Evolutionary conservation across 1,140 invertebrate species (phyloP).

Genomic region (Chrysomallon squamiferum): DNA sequence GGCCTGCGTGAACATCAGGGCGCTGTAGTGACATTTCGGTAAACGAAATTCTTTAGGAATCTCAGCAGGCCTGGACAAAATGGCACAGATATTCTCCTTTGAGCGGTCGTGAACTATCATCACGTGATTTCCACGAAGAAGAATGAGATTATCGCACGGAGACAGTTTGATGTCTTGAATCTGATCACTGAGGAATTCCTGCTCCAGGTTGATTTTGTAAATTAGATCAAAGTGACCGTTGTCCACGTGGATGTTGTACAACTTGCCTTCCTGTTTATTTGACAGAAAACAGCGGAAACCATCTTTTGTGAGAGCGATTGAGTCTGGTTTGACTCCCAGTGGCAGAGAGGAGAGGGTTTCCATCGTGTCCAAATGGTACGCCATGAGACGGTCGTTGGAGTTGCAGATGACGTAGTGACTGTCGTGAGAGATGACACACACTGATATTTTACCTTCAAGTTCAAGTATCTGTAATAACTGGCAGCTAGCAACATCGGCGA

Average conservation of each 20-base stretch:
- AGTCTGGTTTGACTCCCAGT: constrained; percentile 34
- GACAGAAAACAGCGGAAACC: constrained; percentile 41
- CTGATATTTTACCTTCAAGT: constrained; percentile 45
- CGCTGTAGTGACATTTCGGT: constrained; percentile 41
- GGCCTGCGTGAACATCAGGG: constrained; percentile 49
- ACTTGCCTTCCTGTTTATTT: constrained; percentile 39
- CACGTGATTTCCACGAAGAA: constrained; percentile 39
- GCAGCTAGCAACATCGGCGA: constrained; percentile 45
- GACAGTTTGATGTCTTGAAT: constrained; percentile 33
- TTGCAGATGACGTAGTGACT: constrained; percentile 52
- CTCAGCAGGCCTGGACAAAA: constrained; percentile 43
- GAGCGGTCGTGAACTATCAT: constrained; percentile 49
- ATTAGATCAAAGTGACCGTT: constrained; percentile 47
- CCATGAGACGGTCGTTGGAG: constrained; percentile 44
- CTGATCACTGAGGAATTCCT: constrained; percentile 38
- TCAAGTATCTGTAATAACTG: constrained; percentile 49
- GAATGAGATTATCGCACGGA: constrained; percentile 25
- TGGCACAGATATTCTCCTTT: constrained; percentile 39
- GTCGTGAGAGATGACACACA: constrained; percentile 53
- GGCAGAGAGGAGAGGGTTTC: constrained; percentile 43
- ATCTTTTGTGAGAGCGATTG: constrained; percentile 45
- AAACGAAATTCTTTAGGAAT: constrained; percentile 57
- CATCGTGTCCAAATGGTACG: constrained; percentile 50
- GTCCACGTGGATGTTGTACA: constrained; percentile 48
- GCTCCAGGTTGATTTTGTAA: constrained; percentile 46